These are phyloP conservation scores for Macrosteles quadrilineatus DNA, from an alignment of 1,140 invertebrate genomes.

Conservation along the genomic window DNA sequence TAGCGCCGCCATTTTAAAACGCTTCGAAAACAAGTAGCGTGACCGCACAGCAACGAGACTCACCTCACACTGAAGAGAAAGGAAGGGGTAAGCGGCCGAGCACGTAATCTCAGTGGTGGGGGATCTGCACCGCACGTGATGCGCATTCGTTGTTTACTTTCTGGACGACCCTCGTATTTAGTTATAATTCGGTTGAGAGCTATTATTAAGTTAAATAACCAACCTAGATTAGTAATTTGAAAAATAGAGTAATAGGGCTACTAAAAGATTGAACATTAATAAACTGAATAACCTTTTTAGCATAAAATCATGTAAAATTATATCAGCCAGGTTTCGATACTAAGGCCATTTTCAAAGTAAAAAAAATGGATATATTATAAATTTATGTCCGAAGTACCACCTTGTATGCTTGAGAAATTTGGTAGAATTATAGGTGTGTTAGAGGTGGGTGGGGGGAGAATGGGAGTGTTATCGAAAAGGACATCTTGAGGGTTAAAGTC, in stretches of 20 bases:
- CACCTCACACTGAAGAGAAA: background rate
- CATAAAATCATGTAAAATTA: too few species aligned
- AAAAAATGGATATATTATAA: too few species aligned
- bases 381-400: constrained; percentile 5
- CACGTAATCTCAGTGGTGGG: background rate
- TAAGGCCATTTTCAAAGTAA: too few species aligned
- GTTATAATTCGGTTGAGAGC: too few species aligned
- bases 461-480: constrained; percentile 14
- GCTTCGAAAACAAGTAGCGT: background rate
- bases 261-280: too few species aligned
- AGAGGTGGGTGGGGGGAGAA: background rate
- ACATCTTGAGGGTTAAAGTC: constrained; percentile 29
- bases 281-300: too few species aligned
- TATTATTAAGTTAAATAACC: too few species aligned
- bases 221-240: too few species aligned
- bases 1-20: background rate
- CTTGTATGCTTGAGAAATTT: constrained; percentile 6
- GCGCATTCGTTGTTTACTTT: too few species aligned
- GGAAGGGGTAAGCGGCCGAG: background rate
- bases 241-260: too few species aligned
- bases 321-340: too few species aligned
- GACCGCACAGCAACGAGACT: background rate
- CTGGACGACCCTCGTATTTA: background rate
- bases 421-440: background rate
- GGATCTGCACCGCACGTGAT: too few species aligned